phyloP scores from a whole-genome alignment of 1,140 invertebrate species.

The Ceratitis capitata region DNA sequence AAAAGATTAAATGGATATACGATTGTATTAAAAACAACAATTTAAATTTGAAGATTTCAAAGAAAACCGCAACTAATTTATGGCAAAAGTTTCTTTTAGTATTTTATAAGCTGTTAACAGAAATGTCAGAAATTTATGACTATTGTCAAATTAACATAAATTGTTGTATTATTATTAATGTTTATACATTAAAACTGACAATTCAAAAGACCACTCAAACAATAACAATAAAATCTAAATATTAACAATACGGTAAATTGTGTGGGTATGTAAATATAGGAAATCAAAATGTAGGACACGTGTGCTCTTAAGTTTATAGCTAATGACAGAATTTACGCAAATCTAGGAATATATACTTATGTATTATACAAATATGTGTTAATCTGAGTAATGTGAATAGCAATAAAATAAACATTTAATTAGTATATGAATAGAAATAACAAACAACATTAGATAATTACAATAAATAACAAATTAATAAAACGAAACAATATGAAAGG shows the following conservation, averaged over 20 bases:
- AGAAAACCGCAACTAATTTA: constrained; percentile 22
- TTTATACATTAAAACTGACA: neutral
- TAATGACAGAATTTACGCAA: neutral
- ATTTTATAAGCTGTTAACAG: constrained; percentile 19
- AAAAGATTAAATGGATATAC: neutral
- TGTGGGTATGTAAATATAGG: neutral
- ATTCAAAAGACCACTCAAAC: neutral
- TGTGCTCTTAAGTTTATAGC: neutral
- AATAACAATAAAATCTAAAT: constrained; percentile 3
- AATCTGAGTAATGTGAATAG: neutral
- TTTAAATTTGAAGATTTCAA: neutral
- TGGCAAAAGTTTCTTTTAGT: neutral
- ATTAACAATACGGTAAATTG: neutral
- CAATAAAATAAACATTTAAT: neutral
- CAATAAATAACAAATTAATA: no score
- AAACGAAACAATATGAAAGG: neutral
- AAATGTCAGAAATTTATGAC: constrained; percentile 17
- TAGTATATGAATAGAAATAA: neutral
- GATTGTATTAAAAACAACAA: neutral
- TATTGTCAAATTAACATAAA: constrained; percentile 26
- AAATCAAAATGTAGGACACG: neutral
- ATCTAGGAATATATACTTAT: neutral
- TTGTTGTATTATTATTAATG: neutral
- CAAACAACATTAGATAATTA: no score
- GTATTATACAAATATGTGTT: neutral